Evolutionary conservation across 1,140 invertebrate species (phyloP).

Genomic region (Pseudobourletiella spinata): DNA sequence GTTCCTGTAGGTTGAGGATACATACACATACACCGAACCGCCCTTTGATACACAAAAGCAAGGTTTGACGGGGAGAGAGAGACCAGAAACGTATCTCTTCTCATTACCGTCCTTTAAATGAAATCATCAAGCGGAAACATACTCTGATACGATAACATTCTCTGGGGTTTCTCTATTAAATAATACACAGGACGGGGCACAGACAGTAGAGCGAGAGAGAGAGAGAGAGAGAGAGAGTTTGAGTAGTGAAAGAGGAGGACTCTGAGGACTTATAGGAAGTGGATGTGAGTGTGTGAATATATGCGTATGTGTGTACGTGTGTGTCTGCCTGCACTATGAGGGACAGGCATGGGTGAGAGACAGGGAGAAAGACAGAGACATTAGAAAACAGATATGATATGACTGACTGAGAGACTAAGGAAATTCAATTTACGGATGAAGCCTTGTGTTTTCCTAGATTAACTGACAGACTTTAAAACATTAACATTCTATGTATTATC

Average conservation of each 20-base stretch:
- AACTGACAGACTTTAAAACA: conserved; percentile 9
- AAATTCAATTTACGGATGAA: conserved; percentile 16
- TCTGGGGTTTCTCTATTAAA: conserved; percentile 12
- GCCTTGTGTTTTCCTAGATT: conserved; percentile 8
- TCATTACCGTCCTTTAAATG: conserved; percentile 35
- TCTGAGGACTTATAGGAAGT: no score
- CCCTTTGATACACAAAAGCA: conserved; percentile 11
- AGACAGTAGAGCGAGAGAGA: not conserved
- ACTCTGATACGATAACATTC: conserved; percentile 19
- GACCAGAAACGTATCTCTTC: conserved; percentile 16
- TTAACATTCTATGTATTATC: conserved; percentile 13
- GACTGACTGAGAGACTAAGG: conserved; percentile 4
- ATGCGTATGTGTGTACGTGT: not conserved
- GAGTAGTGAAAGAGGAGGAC: no score
- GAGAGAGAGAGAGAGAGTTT: not conserved
- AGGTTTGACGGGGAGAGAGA: conserved; percentile 6
- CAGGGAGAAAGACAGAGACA: not conserved
- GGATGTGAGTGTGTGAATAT: no score
- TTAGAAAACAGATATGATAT: conserved; percentile 5
- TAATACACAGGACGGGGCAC: not conserved
- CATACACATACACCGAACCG: not conserved
- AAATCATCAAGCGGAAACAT: conserved; percentile 35
- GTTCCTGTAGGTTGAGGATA: no score
- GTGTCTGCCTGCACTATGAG: no score
- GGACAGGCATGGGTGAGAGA: no score